Percentiles rank a stretch among this genome's conserved stretches.
phyloP scores from a whole-genome alignment of 2,113 vertebrate species.

The Neolamprologus brichardi region DNA sequence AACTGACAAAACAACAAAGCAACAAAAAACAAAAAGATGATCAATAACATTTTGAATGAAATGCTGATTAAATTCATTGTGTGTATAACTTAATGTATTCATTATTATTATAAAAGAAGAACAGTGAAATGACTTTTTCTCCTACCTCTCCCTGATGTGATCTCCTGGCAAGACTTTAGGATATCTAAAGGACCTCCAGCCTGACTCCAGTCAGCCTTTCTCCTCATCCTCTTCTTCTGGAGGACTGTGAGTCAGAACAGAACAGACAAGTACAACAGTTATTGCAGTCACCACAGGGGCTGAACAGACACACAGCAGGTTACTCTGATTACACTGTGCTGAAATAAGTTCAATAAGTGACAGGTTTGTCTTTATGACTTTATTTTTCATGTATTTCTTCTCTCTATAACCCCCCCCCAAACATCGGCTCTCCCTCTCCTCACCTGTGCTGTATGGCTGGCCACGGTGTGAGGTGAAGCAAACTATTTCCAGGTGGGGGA shows the following conservation, averaged over 20 bases:
- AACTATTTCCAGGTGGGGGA: slow-evolving; percentile 78
- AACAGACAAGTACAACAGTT: neutral
- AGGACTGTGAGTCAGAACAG: slow-evolving; percentile 67
- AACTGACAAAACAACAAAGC: slow-evolving; percentile 62
- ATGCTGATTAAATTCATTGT: neutral
- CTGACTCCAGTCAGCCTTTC: slow-evolving; percentile 72
- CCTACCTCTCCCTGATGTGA: slow-evolving; percentile 81
- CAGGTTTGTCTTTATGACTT: neutral
- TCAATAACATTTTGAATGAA: neutral
- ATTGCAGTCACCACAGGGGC: neutral
- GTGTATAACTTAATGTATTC: neutral
- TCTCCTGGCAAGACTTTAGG: slow-evolving; percentile 81
- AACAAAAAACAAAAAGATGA: neutral
- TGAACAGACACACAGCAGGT: neutral
- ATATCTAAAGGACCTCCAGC: slow-evolving; percentile 83
- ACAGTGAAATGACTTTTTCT: neutral
- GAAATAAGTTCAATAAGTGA: neutral
- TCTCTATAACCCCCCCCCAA: neutral
- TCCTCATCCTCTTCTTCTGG: slow-evolving; percentile 78
- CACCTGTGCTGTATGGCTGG: slow-evolving; percentile 67
- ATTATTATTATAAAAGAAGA: neutral
- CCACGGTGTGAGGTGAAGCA: slow-evolving; percentile 86
- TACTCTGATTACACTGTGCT: neutral
- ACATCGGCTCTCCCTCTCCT: neutral
- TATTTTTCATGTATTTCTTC: neutral